Evolutionary conservation across 2,797 vertebrate genomes (phyloP), one percentile per base, ranked within the genome.

Genomic region (Pseudomugil gertrudae): DNA sequence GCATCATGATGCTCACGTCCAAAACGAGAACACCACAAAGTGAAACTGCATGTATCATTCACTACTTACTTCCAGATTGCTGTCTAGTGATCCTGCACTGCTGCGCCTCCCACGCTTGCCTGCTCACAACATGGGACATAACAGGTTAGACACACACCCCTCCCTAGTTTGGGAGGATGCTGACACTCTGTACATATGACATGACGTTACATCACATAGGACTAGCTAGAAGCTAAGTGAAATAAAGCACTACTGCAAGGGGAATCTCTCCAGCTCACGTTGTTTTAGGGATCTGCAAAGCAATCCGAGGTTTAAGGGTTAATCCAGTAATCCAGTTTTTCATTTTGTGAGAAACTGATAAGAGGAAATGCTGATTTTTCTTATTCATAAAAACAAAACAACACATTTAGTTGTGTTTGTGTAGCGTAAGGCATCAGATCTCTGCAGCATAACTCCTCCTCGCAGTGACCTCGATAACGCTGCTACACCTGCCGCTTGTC

Each of bases 21-120:
- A 58, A 55, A 78, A 9, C 69, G 50, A 64, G 40, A 70, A 78
- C 74, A 81, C 33, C 57, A 79, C 55, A 92, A 90, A 85, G 36
- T 59, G 69, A 59, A 75, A 29, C 11, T n/a, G n/a, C n/a, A n/a
- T n/a, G n/a, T n/a, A n/a, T 83, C 66, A 85, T 91, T 90, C 95
- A 93, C 95, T 95, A 98, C 97, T 98, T 99, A 98, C 97, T 96
- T 99, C 97, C 95, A 98, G 96, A 96, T 96, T 97, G 96, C 96
- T 98, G 96, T 98, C 97, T 98, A 99, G 96, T 91, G 97, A 99
- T 98, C 97, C 97, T 94, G 97, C 97, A 96, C 97, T 98, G 96
- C 96, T 97, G 95, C 97, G 96, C 77, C 97, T 95, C 92, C 97
- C 97, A 91, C 97, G 96, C 95, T 98, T 98, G 95, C 97, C 97